Evolutionary conservation across 2,888 invertebrate genomes (phyloP).

Genomic region (Sturmia bella): DNA sequence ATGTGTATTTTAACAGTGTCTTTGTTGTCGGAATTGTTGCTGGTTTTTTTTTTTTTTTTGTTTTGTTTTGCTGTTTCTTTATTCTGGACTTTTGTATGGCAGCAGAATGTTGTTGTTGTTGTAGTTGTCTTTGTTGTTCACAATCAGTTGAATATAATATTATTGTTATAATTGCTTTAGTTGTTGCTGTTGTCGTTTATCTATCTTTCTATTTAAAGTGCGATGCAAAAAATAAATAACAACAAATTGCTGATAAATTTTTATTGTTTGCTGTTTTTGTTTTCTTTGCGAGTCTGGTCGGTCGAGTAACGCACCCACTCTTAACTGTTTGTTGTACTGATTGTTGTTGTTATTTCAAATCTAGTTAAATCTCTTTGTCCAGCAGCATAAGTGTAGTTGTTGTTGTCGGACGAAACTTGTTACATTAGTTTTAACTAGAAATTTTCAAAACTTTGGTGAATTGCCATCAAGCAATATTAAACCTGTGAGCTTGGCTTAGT

Average conservation of each 20-base stretch:
- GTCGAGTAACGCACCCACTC: constrained; percentile 49
- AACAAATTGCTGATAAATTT: constrained; percentile 46
- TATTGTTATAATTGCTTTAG: constrained; percentile 19
- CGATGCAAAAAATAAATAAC: constrained; percentile 13
- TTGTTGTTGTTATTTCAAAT: constrained; percentile 7
- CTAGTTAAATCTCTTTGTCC: constrained; percentile 42
- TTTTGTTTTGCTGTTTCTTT: constrained; percentile 34
- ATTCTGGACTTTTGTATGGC: constrained; percentile 43
- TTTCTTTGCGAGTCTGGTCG: constrained; percentile 20
- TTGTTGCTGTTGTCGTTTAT: constrained; percentile 42
- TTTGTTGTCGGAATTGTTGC: constrained; percentile 43
- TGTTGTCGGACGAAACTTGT: constrained; percentile 11
- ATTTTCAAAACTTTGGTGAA: constrained; percentile 21
- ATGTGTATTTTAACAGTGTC: constrained; percentile 38
- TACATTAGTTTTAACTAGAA: constrained; percentile 38
- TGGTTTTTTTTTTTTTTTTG: constrained; percentile 40
- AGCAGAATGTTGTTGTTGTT: constrained; percentile 21
- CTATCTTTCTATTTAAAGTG: constrained; percentile 29
- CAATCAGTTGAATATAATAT: constrained; percentile 52
- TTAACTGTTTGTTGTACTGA: constrained; percentile 5
- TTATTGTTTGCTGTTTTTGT: background rate
- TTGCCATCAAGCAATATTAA: constrained; percentile 13
- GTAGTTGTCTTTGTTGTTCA: constrained; percentile 38
- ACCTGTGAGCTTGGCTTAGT: constrained; percentile 1
- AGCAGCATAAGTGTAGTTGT: constrained; percentile 28